Percentiles rank a stretch among this genome's conserved stretches.
These are phyloP conservation scores for Macrosteles quadrilineatus DNA, from an alignment of 1,140 invertebrate genomes.

Conservation along the genomic window DNA sequence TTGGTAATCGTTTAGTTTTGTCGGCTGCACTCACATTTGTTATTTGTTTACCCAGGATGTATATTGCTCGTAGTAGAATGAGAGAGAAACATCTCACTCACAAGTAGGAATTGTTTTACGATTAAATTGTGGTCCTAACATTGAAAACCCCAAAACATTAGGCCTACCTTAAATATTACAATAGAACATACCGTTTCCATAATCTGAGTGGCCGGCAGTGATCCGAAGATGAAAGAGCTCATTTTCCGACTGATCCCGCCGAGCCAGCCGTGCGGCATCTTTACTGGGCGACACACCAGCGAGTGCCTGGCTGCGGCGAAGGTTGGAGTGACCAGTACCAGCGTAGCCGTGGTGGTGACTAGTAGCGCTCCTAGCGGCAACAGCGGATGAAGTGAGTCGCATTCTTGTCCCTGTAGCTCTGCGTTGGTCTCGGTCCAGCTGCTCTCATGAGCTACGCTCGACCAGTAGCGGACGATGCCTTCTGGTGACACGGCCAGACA, in stretches of 20 bases:
- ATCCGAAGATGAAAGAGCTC: constrained; percentile 85
- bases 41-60: too few species aligned
- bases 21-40: too few species aligned
- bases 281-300: constrained; percentile 70
- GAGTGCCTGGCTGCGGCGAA: constrained; percentile 59
- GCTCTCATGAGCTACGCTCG: constrained; percentile 84
- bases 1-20: too few species aligned
- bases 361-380: constrained; percentile 77
- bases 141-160: too few species aligned
- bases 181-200: constrained; percentile 78
- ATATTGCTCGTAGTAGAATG: too few species aligned
- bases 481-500: constrained; percentile 93
- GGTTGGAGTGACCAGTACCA: constrained; percentile 71
- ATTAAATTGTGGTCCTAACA: too few species aligned
- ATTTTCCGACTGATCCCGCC: constrained; percentile 84
- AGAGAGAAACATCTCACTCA: too few species aligned
- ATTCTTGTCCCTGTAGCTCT: constrained; percentile 68
- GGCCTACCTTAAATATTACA: too few species aligned
- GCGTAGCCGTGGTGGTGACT: constrained; percentile 87
- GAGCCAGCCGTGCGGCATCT: constrained; percentile 80
- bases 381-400: constrained; percentile 71
- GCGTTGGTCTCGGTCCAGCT: constrained; percentile 81
- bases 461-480: constrained; percentile 89
- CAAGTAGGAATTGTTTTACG: too few species aligned
- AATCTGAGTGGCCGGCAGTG: constrained; percentile 66